Percentiles rank a stretch among this genome's conserved stretches.
phyloP scores from a whole-genome alignment of 2,888 invertebrate species.

The Heliothis peltigera region DNA sequence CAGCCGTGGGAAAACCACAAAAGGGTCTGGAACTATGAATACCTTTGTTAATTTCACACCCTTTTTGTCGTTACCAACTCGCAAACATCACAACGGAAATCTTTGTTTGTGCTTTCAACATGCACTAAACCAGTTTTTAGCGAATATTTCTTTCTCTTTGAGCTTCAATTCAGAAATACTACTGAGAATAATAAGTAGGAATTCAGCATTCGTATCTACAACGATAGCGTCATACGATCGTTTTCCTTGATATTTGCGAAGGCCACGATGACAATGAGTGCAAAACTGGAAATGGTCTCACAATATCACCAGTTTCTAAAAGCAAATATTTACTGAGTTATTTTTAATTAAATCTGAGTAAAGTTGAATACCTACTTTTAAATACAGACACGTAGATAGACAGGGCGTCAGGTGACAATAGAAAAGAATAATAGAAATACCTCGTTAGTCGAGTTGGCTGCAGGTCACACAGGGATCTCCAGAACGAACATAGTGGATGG shows the following conservation, averaged over 20 bases:
- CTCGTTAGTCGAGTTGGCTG: background rate
- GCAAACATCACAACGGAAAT: background rate
- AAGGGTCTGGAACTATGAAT: background rate
- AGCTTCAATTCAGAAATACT: background rate
- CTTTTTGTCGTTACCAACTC: background rate
- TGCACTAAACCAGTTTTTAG: background rate
- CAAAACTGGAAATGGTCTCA: constrained; percentile 14
- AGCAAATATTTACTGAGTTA: constrained; percentile 7
- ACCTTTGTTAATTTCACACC: background rate
- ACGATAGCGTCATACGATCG: constrained; percentile 30
- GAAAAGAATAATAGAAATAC: background rate
- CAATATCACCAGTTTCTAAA: background rate
- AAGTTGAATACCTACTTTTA: no score
- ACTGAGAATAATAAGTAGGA: constrained; percentile 1
- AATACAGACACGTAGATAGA: background rate
- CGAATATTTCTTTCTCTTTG: background rate
- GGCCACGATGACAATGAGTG: constrained; percentile 23
- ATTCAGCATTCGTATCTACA: background rate
- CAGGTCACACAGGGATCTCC: no score
- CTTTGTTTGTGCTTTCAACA: no score
- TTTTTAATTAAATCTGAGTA: background rate
- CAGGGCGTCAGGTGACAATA: background rate
- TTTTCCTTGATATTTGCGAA: constrained; percentile 37
- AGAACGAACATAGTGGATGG: no score
- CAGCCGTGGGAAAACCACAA: background rate